Evolutionary conservation across 1,140 invertebrate genomes (phyloP), one percentile per base, ranked within the genome.

Genomic region (Frieseomelitta varia): DNA sequence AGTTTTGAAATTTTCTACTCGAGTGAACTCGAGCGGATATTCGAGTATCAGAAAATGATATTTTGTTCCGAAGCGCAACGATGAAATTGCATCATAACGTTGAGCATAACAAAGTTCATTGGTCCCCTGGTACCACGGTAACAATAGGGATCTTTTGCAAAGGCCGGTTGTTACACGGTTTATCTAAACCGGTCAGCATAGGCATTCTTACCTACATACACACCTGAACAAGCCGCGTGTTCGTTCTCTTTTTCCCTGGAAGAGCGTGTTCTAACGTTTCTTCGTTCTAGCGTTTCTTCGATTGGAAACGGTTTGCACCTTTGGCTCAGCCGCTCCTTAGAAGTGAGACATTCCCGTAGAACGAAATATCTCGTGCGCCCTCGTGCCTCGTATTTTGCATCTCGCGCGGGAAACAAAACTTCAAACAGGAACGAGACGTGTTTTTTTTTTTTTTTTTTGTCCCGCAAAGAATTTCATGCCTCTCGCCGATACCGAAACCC

Each of bases 271-370:
- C 84, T 80, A 83, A 80, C 76, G 76, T n/a, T n/a, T n/a, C n/a
- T n/a, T n/a, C n/a, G n/a, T n/a, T n/a, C n/a, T n/a, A n/a, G n/a
- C n/a, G n/a, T 83, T 86, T 80, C 84, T 76, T 78, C 73, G 39
- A 74, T 88, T 67, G 88, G 76, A 88, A 88, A 88, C 84, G 84
- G 73, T 86, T 88, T 65, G 75, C 58, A 56, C 83, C 65, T 80
- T 80, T 80, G 58, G 24, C 71, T 39, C 39, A 74, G 24, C 71
- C 79, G 56, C 71, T 81, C 71, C 79, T 81, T 75, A 24, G 71
- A 67, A 73, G 72, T 19, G 79, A 81, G 71, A 81, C 56, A 47
- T 81, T 67, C 69, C 71, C 79, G 30, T 55, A 27, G 71, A 81
- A 73, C 69, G 71, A 65, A 81, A 75, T 75, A 74, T 81, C 68